Evolutionary conservation across 2,113 vertebrate species (phyloP), one percentile per base, ranked within the genome.

Genomic region (Thinocorus orbignyianus): DNA sequence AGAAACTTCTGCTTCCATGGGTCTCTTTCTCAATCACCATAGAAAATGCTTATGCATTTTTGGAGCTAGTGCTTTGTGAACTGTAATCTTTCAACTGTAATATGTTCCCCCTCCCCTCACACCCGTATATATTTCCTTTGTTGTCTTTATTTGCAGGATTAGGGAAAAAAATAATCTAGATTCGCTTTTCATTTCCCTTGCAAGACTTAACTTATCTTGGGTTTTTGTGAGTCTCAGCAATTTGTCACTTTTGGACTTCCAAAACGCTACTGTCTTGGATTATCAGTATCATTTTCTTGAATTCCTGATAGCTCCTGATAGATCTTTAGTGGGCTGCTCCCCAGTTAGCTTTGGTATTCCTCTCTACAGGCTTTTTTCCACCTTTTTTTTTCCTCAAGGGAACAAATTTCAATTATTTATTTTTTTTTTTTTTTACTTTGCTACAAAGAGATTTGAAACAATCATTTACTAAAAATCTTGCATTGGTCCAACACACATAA

Each of bases 31-130:
- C 42, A 51, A 48, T 76, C 48, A 44, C 16, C 31, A 17, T 9
- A 25, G 74, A 71, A 81, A 81, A 64, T 26, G 49, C 33, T 92
- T 81, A 79, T 19, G 23, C 7, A 0, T 4, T 76, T 71, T 51
- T 46, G 48, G 17, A 93, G 19, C 15, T 39, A 86, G n/a, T 58
- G 33, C 4, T 64, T 76, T 51, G 28, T 17, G 26, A 76, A 39
- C 33, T 26, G 16, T 39, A 22, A 84, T n/a, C 84, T 74, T 81
- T 22, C 28, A 68, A 3, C 9, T 37, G 19, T 18, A 72, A 66
- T 2, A 1, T 42, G 17, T 17, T 71, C 48, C 11, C 30, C 46
- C 35, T 66, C 33, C 10, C 31, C 9, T 74, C 0, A 0, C 31
- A 55, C 5, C 31, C 10, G 20, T 3, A 44, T 16, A 20, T 16